Evolutionary conservation across 2,113 vertebrate species (phyloP), one percentile per base, ranked within the genome.

Genomic region (Microcebus tavaratra): DNA sequence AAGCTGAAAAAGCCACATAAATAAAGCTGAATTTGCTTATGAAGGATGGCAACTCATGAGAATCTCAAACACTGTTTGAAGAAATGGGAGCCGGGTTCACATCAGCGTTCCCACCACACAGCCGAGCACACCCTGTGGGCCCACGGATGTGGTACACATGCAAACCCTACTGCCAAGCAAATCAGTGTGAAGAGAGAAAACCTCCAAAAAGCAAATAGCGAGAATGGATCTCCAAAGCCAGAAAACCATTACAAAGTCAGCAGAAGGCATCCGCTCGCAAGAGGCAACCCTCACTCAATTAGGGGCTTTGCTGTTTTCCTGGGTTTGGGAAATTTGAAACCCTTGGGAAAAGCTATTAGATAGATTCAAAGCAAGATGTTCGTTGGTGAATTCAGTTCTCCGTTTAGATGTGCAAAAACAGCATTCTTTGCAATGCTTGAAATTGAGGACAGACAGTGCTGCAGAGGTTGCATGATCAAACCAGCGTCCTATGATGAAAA

Each of bases 291-390:
- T 76, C 78, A 84, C 50, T 76, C 72, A 68, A 42, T 83, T 42
- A 93, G 59, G 59, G 70, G 72, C 63, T 88, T 63, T 72, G 61
- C 91, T 80, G 90, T 67, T 84, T 53, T 45, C 91, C 12, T 25
- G 91, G 79, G 20, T 50, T 75, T 90, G 80, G 59, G 96, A 96
- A 94, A 97, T 89, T 75, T 34, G 83, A 97, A 92, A 89, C 96
- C 75, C 89, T 65, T 61, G 81, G 81, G 97, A 91, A 95, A 93
- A 90, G 29, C 45, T n/a, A 31, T 8, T 34, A 79, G 34, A 61
- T 45, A 72, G 6, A 76, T 42, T 48, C 55, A 39, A 34, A 93
- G 50, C 79, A 42, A 55, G 72, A 95, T 29, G 55, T 7, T 73
- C 39, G 12, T 23, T 45, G 59, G 68, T 53, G 65, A 93, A 73